phyloP scores from a whole-genome alignment of 2,797 vertebrate genomes.

The Ctenopoma kingsleyae region DNA sequence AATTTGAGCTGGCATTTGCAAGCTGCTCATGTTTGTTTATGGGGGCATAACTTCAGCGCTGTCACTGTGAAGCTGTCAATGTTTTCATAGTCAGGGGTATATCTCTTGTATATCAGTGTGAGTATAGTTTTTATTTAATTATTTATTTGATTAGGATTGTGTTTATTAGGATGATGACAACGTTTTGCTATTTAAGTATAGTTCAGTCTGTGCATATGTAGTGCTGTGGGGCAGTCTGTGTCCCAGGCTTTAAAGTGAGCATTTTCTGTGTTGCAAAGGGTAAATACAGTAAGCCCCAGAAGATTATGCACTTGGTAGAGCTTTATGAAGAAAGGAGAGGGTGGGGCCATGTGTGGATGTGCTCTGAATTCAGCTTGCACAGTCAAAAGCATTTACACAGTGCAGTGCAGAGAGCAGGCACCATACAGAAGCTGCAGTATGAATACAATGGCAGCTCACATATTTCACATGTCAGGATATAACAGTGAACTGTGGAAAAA shows the following conservation, averaged over 20 bases:
- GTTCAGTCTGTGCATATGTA: constrained; percentile 7
- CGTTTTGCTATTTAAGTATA: constrained; percentile 19
- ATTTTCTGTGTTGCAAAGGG: constrained; percentile 66
- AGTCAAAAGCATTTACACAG: constrained; percentile 30
- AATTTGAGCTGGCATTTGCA: constrained; percentile 48
- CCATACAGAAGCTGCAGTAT: constrained; percentile 23
- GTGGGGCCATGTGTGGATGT: constrained; percentile 64
- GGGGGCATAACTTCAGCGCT: constrained; percentile 13
- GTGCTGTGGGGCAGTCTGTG: constrained; percentile 43
- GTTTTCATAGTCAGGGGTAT: neutral
- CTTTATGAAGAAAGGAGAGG: constrained; percentile 69
- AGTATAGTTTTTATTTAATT: neutral
- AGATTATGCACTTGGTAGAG: constrained; percentile 70
- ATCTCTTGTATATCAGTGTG: neutral
- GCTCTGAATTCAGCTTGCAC: constrained; percentile 62
- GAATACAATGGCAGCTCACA: constrained; percentile 29
- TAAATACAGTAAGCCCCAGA: constrained; percentile 73
- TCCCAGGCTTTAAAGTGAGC: constrained; percentile 60
- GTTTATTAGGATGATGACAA: neutral
- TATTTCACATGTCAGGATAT: constrained; percentile 27
- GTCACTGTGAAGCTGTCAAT: neutral
- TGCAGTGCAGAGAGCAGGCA: constrained; percentile 15
- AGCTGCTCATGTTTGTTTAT: constrained; percentile 49
- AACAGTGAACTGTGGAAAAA: neutral
- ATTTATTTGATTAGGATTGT: neutral